A percentile compares a stretch with the other conserved stretches of the same genome.
Conservation (phyloP, 2,113 vertebrate genomes). For the Anolis sagrei region DNA sequence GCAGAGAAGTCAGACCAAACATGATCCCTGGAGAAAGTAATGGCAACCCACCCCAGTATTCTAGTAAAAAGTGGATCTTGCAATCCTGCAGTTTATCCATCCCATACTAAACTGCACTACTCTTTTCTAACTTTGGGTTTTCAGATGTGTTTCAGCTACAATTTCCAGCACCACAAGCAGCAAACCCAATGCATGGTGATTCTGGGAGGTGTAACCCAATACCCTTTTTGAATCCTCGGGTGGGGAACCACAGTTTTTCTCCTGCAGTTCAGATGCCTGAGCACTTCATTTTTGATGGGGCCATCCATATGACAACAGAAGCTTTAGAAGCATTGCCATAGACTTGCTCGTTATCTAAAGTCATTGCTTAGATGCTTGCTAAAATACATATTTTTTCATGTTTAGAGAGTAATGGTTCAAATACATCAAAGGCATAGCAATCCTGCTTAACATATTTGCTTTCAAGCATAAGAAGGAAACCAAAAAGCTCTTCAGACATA, state of each 20-base stretch:
- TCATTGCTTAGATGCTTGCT: background rate
- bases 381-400: background rate
- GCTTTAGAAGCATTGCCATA: background rate
- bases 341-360: background rate
- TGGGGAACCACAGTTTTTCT: background rate
- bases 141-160: too few relatives aligned
- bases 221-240: too few relatives aligned
- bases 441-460: constrained; percentile 12
- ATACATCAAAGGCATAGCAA: constrained; percentile 19
- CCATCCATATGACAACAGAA: background rate
- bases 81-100: too few relatives aligned
- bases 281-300: background rate
- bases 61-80: too few relatives aligned
- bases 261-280: background rate
- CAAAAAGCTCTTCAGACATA: constrained; percentile 16
- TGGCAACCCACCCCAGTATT: background rate
- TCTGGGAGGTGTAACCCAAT: too few relatives aligned
- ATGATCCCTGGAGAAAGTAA: too few relatives aligned
- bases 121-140: too few relatives aligned
- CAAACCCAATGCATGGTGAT: too few relatives aligned
- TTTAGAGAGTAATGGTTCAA: background rate
- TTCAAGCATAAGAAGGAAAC: background rate
- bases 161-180: too few relatives aligned
- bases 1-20: too few relatives aligned
- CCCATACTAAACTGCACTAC: too few relatives aligned